Conservation (phyloP, 2,797 vertebrate genomes). For the Labroides dimidiatus region DNA sequence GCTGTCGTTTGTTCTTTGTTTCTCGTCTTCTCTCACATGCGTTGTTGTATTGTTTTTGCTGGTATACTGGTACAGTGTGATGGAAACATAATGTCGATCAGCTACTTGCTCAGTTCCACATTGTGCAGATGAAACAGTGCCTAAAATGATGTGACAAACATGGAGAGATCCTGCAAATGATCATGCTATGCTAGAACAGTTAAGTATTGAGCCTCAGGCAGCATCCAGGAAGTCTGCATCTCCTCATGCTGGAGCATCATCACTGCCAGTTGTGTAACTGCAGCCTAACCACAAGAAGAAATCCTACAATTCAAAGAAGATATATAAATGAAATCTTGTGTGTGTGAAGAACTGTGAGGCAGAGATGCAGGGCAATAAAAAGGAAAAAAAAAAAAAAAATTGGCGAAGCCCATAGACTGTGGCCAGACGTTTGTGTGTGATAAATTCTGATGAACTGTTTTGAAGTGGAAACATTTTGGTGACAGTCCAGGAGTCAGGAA, state of each 20-base stretch:
- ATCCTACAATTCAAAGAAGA: neutral
- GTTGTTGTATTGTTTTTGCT: slow-evolving; percentile 13
- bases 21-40: neutral
- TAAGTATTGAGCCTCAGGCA: slow-evolving; percentile 13
- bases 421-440: slow-evolving; percentile 26
- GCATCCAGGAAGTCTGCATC: slow-evolving; percentile 10
- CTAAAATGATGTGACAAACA: slow-evolving; percentile 18
- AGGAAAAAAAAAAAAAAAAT: neutral
- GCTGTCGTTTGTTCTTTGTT: slow-evolving; percentile 4
- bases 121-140: slow-evolving; percentile 23
- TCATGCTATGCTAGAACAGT: slow-evolving; percentile 12
- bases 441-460: slow-evolving; percentile 14
- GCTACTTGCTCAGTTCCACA: slow-evolving; percentile 15
- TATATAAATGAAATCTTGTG: slow-evolving; percentile 1
- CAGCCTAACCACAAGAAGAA: slow-evolving; percentile 7
- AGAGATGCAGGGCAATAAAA: slow-evolving; percentile 10
- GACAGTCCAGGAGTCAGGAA: neutral
- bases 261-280: slow-evolving; percentile 16
- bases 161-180: slow-evolving; percentile 10
- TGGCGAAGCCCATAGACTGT: neutral
- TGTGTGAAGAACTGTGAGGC: slow-evolving; percentile 1
- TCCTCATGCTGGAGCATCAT: slow-evolving; percentile 15
- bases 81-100: slow-evolving; percentile 7
- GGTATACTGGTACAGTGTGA: slow-evolving; percentile 4
- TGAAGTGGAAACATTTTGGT: slow-evolving; percentile 3